Evolutionary conservation across 1,140 invertebrate genomes (phyloP).

Genomic region (Bombus pascuorum): DNA sequence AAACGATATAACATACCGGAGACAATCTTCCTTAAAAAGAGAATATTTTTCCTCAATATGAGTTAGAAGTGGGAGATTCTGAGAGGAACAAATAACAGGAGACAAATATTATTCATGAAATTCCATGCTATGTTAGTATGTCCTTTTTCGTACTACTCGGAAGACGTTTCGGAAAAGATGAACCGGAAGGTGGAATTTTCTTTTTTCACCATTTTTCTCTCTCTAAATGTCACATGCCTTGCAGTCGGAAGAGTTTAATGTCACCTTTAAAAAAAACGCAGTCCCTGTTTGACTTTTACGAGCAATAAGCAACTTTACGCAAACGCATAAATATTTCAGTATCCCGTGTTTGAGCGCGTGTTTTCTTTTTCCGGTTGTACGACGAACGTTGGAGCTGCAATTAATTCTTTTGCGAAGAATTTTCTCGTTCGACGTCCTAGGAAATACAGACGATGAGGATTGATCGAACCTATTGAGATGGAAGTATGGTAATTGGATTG

Average conservation of each 20-base stretch:
- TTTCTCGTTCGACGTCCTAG: not conserved
- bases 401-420: slow-evolving; percentile 15
- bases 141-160: not conserved
- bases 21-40: not conserved
- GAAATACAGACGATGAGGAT: not conserved
- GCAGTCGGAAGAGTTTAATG: slow-evolving; percentile 2
- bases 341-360: not conserved
- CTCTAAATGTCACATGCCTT: not conserved
- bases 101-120: not conserved
- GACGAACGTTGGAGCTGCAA: not conserved
- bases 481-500: not conserved
- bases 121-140: not conserved
- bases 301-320: slow-evolving; percentile 39
- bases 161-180: not conserved
- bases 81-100: not conserved
- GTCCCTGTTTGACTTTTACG: slow-evolving; percentile 43
- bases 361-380: too few species aligned
- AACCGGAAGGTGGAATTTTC: not conserved
- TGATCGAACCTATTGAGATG: not conserved
- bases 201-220: not conserved
- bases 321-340: slow-evolving; percentile 50
- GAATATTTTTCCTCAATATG: not conserved
- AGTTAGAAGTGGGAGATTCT: not conserved
- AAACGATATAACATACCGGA: not conserved
- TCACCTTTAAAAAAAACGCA: not conserved